Percentiles rank a stretch among this genome's conserved stretches.
Evolutionary conservation across 2,888 invertebrate genomes (phyloP).

Genomic region (Agonopterix heracliana): DNA sequence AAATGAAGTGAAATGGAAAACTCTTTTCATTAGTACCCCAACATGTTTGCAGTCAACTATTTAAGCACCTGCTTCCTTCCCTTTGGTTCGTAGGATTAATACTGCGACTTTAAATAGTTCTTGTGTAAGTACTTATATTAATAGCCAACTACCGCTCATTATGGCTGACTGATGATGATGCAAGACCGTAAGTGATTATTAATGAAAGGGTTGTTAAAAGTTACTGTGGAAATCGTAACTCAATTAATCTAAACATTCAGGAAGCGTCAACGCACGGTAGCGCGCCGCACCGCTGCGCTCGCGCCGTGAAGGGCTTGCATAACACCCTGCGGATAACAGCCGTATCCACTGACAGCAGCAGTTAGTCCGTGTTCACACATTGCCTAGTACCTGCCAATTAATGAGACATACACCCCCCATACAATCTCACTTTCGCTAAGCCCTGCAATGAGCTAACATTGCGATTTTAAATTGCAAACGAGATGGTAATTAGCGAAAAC

Average conservation of each 20-base stretch:
- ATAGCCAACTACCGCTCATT: constrained; percentile 17
- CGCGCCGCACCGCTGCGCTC: constrained; percentile 14
- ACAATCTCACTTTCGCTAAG: constrained; percentile 55
- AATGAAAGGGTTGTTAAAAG: constrained; percentile 31
- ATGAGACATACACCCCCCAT: constrained; percentile 47
- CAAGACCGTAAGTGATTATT: constrained; percentile 34
- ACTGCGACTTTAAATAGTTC: not conserved
- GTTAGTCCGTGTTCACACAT: constrained; percentile 46
- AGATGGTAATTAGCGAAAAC: constrained; percentile 74
- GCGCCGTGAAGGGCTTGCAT: constrained; percentile 38
- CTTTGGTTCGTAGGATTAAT: not conserved
- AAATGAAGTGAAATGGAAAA: constrained; percentile 5
- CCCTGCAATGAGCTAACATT: constrained; percentile 33
- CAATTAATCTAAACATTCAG: constrained; percentile 51
- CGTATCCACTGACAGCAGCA: constrained; percentile 30
- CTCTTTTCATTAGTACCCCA: not conserved
- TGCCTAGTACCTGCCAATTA: constrained; percentile 58
- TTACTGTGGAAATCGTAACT: constrained; percentile 43
- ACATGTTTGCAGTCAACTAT: constrained; percentile 1
- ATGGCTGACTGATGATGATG: constrained; percentile 29
- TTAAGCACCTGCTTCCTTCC: constrained; percentile 1
- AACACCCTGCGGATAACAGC: constrained; percentile 27
- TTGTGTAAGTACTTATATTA: constrained; percentile 1
- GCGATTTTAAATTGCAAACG: constrained; percentile 70
- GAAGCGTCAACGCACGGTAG: constrained; percentile 48